Evolutionary conservation across 2,797 vertebrate species (phyloP), one percentile per base, ranked within the genome.

Genomic region (Amblyopsis hoosieri): DNA sequence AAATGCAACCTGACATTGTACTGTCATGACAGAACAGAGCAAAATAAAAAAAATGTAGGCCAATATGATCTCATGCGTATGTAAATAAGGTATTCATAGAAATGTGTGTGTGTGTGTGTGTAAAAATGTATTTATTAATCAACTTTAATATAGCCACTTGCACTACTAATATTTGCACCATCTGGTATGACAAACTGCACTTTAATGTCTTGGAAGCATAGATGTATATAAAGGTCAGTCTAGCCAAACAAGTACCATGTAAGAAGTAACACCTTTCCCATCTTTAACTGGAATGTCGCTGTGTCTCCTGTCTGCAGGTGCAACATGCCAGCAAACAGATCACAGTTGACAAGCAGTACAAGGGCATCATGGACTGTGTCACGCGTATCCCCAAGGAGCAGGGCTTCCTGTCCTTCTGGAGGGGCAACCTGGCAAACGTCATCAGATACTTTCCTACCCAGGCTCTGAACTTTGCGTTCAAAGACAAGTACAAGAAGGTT

Each of bases 401-500:
- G 81, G 95, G 96, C 55, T 85, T 96, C 86, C 10, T 95, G 55
- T 94, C 95, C 0, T 97, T 94, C 84, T 97, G 96, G 95, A 94
- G 95, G 62, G 95, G 96, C 9, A 97, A 97, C 80, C 80, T 97
- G 82, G 96, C 95, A 87, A 97, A 96, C 1, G 96, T 97, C 78
- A 97, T 97, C 90, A 83, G 94, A 56, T 97, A 97, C 89, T 96
- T 97, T 90, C 96, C 96, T 74, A 97, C 95, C 49, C 95, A 97
- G 83, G 96, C 96, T 71, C 95, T 97, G 78, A 97, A 96, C 93
- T 97, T 97, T 54, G 94, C 96, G 67, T 97, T 97, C 93, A 97
- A 97, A 87, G 96, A 96, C 85, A 97, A 96, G 90, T 97, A 97
- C 92, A 97, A 97, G 93, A 91, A 95, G 88, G 12, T 97, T 81